phyloP scores from a whole-genome alignment of 2,113 vertebrate genomes.

The Aegithalos caudatus region DNA sequence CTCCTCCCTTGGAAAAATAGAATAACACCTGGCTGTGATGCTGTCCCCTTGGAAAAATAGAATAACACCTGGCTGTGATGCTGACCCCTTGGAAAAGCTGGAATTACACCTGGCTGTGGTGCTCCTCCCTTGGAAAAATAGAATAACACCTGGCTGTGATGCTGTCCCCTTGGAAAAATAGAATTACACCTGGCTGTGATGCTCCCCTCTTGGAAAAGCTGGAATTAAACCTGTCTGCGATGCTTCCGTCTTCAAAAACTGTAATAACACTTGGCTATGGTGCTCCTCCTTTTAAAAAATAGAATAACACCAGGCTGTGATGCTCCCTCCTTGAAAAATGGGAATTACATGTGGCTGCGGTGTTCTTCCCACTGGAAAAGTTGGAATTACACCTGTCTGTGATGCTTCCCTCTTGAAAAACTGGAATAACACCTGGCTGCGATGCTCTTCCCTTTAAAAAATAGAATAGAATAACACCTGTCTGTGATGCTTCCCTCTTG shows the following conservation, averaged over 20 bases:
- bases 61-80: neutral
- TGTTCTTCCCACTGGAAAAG: neutral
- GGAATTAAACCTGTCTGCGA: neutral
- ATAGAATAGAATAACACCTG: too few relatives aligned
- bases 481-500: neutral
- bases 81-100: neutral
- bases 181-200: neutral
- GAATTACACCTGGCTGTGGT: neutral
- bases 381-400: neutral
- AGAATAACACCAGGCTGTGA: neutral
- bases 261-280: neutral
- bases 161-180: neutral
- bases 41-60: neutral
- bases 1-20: neutral
- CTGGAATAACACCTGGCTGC: too few relatives aligned
- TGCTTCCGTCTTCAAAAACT: accelerated
- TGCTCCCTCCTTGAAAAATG: accelerated
- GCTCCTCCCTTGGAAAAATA: neutral
- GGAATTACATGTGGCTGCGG: neutral
- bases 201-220: accelerated
- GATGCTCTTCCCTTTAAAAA: too few relatives aligned
- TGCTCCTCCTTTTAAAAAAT: too few relatives aligned
- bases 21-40: neutral
- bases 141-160: neutral
- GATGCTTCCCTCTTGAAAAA: accelerated